Base-by-base conservation (phyloP, 2,797 vertebrate genomes). In the Potorous gilbertii region DNA sequence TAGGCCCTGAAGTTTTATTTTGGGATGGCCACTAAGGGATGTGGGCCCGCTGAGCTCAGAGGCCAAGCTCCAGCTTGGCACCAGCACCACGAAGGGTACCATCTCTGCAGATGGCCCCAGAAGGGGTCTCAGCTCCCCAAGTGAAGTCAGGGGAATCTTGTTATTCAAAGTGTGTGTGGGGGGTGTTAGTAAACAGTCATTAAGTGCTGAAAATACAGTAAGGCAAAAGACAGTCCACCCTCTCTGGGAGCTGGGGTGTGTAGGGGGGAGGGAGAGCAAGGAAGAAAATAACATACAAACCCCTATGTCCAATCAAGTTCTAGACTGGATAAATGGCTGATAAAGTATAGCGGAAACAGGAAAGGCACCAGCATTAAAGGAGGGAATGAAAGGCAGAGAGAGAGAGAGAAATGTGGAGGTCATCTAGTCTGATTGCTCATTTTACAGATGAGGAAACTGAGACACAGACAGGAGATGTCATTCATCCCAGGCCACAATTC, bases 1-100 rank as follows among this genome's bases (percentile, higher is more conserved):
- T 2, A 21, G n/a, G n/a, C 18, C n/a, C n/a, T 3, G 18, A 40
- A 2, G 6, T 13, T 9, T 6, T 5, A 0, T 21, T 40, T 24
- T 21, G 66, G 66, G n/a, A 6, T 10, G 66, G n/a, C 66, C 13
- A 14, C 12, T n/a, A 24, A 40, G 29, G 59, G 29, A 31, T 11
- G 57, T 31, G 57, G 57, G 57, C 57, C 13, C 10, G 29, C 13
- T 62, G 12, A 62, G 59, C 57, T 62, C 59, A 62, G 31, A 34
- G 29, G 59, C 29, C 59, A 62, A 59, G 57, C 57, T 29, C 57
- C 11, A 0, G 57, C 29, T 4, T 29, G 57, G 31, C 59, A 62
- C 31, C 34, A 34, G 59, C 13, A 13, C 13, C 59, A 14, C 0
- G 13, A 29, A 62, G 59, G 29, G 16, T 2, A 0, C 59, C 31